Conservation (phyloP, 2,888 invertebrate genomes). For the Chrysodeixis includens region DNA sequence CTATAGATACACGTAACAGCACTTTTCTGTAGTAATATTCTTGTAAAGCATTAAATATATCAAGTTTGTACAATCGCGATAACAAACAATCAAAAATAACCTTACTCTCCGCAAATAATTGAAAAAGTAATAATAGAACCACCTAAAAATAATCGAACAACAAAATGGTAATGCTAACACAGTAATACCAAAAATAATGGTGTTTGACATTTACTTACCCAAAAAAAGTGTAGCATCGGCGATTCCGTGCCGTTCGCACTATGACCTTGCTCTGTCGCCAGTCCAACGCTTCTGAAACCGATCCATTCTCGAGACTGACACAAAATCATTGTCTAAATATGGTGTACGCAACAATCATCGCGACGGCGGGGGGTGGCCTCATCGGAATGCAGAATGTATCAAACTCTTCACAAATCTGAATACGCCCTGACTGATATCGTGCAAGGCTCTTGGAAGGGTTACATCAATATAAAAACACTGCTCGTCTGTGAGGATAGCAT, state of each 20-base stretch:
- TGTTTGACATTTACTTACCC: constrained; percentile 27
- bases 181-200: constrained; percentile 17
- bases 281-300: constrained; percentile 38
- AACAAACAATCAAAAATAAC: no score
- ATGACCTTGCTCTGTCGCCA: constrained; percentile 42
- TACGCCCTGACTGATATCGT: constrained; percentile 65
- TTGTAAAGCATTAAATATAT: no score
- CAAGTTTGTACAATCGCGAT: no score
- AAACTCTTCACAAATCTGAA: constrained; percentile 60
- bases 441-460: constrained; percentile 69
- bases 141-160: neutral
- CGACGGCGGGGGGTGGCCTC: constrained; percentile 70
- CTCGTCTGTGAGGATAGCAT: constrained; percentile 63
- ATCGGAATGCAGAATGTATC: constrained; percentile 62
- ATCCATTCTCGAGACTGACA: constrained; percentile 50
- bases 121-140: neutral
- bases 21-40: no score
- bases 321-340: constrained; percentile 57
- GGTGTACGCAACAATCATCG: constrained; percentile 64
- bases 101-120: no score
- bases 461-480: constrained; percentile 73
- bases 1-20: no score
- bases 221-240: constrained; percentile 24
- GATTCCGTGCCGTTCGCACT: constrained; percentile 39
- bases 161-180: constrained; percentile 15